Base-by-base conservation (phyloP, 2,797 vertebrate genomes). In the Dryobates pubescens region DNA sequence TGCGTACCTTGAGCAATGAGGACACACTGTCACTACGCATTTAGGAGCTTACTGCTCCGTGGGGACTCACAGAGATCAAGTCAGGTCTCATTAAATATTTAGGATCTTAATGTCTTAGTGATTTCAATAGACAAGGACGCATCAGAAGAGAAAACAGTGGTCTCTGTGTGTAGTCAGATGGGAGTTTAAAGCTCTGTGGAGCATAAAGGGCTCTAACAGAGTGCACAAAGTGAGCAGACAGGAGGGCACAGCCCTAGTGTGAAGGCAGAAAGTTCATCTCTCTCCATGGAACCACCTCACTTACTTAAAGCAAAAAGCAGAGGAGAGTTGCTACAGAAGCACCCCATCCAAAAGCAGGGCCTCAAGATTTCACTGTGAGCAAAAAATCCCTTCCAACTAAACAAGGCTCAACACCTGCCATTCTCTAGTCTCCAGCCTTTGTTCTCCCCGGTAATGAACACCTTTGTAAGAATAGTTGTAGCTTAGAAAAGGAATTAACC, bases 401-500 rank as follows among this genome's bases (percentile, higher is more conserved):
- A 77, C 0, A 0, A 73, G 61, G 38, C 57, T 85, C 80, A 82
- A n/a, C 69, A 76, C 56, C 72, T 91, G 58, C 23, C 93, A 41
- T 17, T 90, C 88, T 88, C 90, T 38, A 70, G 63, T 89, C 88
- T 85, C 27, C 79, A 67, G 30, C 43, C 38, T 94, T 92, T 82
- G 59, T 85, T 84, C 53, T 0, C 56, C 88, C 24, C 41, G 82
- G 82, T 92, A 92, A 73, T 30, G 90, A 96, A 91, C 47, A 95
- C 69, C 76, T 93, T 82, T 92, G 57, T 93, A 91, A 38, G 90
- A 94, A 89, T 41, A 89, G 70, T 36, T 79, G 65, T 69, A 93
- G 82, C 87, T 90, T 82, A 88, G 92, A 84, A 94, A 88, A 94
- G 68, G 49, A 70, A 92, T 93, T 93, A 94, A 71, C 89, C 86